phyloP scores from a whole-genome alignment of 2,113 vertebrate species.

The Lampris megalopsis region DNA sequence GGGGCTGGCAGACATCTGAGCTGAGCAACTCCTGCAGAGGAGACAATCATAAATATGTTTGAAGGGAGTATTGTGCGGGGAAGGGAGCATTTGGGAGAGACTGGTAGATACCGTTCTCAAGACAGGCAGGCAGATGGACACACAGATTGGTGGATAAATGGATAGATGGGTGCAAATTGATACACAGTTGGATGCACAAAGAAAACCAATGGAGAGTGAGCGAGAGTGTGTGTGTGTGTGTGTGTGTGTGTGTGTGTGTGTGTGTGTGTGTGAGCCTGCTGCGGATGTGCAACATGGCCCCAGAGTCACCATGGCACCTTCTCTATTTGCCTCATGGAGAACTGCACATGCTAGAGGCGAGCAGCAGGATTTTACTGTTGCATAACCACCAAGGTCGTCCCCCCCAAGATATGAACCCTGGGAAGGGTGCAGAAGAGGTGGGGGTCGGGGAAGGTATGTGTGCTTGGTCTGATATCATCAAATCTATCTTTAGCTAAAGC shows the following conservation, averaged over 20 bases:
- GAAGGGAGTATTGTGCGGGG: neutral
- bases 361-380: conserved; percentile 65
- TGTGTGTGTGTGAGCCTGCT: neutral
- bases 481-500: conserved; percentile 23
- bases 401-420: neutral
- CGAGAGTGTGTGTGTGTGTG: neutral
- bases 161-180: too few species aligned
- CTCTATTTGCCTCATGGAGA: conserved; percentile 50
- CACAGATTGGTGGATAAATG: too few species aligned
- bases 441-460: conserved; percentile 41
- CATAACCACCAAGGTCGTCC: conserved; percentile 46
- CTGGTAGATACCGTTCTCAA: neutral
- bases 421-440: conserved; percentile 33
- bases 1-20: too few species aligned
- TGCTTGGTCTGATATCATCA: conserved; percentile 59
- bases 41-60: conserved; percentile 12
- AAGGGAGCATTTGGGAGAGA: neutral
- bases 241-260: neutral
- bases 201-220: too few species aligned
- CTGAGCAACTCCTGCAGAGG: conserved; percentile 1
- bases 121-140: neutral
- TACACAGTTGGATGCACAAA: too few species aligned
- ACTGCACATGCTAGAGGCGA: conserved; percentile 49
- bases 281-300: conserved; percentile 16
- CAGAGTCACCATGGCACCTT: conserved; percentile 20